A percentile compares a stretch with the other conserved stretches of the same genome.
Evolutionary conservation across 2,797 vertebrate species (phyloP).

Genomic region (Fringilla coelebs): DNA sequence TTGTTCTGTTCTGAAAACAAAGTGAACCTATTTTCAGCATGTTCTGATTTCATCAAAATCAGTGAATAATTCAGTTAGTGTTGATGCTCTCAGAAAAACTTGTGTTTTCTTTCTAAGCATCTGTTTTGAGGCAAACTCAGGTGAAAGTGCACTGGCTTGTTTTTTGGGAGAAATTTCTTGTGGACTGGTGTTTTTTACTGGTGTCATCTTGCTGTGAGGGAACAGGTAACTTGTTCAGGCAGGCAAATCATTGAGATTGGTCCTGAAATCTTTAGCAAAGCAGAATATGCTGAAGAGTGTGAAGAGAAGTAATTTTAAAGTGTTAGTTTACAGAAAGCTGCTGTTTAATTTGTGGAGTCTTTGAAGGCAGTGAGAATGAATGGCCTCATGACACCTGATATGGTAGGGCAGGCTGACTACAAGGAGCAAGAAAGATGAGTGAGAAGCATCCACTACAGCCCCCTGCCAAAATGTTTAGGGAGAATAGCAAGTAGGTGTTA

Average conservation of each 20-base stretch:
- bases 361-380: background rate
- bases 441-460: background rate
- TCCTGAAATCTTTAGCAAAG: background rate
- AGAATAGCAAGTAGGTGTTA: background rate
- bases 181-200: background rate
- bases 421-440: background rate
- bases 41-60: background rate
- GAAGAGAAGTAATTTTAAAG: slow-evolving; percentile 50
- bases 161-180: background rate
- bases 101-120: background rate
- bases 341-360: slow-evolving; percentile 1
- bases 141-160: background rate
- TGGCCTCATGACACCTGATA: background rate
- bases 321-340: slow-evolving; percentile 9
- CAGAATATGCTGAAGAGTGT: background rate
- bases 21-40: background rate
- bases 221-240: background rate
- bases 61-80: background rate
- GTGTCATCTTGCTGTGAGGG: background rate
- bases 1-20: background rate
- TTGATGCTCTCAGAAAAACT: background rate
- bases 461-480: background rate
- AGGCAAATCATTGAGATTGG: background rate
- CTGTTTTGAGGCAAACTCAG: background rate
- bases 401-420: background rate